A percentile compares a stretch with the other conserved stretches of the same genome.
Conservation (phyloP, 2,113 vertebrate species). For the Pipa parva region DNA sequence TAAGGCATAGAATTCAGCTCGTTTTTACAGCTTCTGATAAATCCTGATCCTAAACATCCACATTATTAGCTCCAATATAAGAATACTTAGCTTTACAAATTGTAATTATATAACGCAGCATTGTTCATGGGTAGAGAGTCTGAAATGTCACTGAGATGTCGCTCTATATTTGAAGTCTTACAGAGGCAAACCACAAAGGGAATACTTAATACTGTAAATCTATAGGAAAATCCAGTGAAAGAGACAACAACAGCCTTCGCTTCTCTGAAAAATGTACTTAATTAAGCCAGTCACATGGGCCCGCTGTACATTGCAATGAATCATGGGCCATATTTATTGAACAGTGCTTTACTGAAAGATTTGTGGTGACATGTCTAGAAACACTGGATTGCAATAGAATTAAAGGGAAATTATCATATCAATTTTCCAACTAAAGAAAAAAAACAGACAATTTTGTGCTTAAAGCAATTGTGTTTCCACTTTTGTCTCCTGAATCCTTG, state of each 20-base stretch:
- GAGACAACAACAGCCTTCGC: not conserved
- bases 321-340: conserved; percentile 8
- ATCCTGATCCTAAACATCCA: not conserved
- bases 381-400: too few relatives aligned
- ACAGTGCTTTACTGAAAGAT: not conserved
- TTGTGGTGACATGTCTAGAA: too few relatives aligned
- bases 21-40: not conserved
- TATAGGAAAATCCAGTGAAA: conserved; percentile 2
- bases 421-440: too few relatives aligned
- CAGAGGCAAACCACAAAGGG: conserved; percentile 11
- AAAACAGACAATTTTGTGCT: too few relatives aligned
- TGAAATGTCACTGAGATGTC: conserved; percentile 3
- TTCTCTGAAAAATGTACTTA: conserved; percentile 6
- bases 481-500: too few relatives aligned
- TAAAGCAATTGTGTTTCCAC: too few relatives aligned
- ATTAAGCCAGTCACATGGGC: conserved; percentile 10
- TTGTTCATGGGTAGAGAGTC: conserved; percentile 10
- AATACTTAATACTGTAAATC: conserved; percentile 27
- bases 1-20: not conserved
- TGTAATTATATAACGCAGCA: not conserved
- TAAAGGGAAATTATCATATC: too few relatives aligned
- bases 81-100: conserved; percentile 1
- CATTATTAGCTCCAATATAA: conserved; percentile 12
- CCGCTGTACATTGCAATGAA: not conserved
- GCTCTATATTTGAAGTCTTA: conserved; percentile 1